Percentiles rank a stretch among this genome's conserved stretches.
Evolutionary conservation across 2,113 vertebrate genomes (phyloP).

Genomic region (Hypocryptadius cinnamomeus): DNA sequence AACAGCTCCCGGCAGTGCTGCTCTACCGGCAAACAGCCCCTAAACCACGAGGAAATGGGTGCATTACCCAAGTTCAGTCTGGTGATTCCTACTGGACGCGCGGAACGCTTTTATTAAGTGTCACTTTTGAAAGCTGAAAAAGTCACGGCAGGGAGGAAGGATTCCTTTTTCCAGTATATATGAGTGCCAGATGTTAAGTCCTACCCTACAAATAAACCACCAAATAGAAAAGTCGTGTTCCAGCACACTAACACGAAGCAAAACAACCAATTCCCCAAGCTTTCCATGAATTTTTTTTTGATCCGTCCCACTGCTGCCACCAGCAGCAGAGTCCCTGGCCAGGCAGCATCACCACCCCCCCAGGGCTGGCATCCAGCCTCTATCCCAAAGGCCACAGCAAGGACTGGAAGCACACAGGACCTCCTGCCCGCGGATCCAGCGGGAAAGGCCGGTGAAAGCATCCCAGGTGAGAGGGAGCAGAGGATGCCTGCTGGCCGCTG

Average conservation of each 20-base stretch:
- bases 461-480: background rate
- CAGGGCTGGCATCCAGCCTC: background rate
- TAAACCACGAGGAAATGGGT: background rate
- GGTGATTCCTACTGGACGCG: rapidly evolving
- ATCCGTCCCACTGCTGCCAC: background rate
- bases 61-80: rapidly evolving
- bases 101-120: background rate
- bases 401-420: background rate
- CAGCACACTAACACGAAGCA: background rate
- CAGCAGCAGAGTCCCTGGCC: background rate
- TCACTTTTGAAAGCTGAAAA: background rate
- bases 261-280: background rate
- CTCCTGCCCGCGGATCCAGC: background rate
- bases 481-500: background rate
- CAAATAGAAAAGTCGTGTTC: background rate
- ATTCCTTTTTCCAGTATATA: background rate
- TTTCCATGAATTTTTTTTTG: background rate
- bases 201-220: background rate
- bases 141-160: background rate
- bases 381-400: background rate
- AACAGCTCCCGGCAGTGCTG: background rate
- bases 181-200: background rate
- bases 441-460: background rate
- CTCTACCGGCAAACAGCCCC: background rate
- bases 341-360: background rate